Percentiles rank a stretch among this genome's conserved stretches.
Conservation (phyloP, 2,797 vertebrate species). For the Neosalanx taihuensis region DNA sequence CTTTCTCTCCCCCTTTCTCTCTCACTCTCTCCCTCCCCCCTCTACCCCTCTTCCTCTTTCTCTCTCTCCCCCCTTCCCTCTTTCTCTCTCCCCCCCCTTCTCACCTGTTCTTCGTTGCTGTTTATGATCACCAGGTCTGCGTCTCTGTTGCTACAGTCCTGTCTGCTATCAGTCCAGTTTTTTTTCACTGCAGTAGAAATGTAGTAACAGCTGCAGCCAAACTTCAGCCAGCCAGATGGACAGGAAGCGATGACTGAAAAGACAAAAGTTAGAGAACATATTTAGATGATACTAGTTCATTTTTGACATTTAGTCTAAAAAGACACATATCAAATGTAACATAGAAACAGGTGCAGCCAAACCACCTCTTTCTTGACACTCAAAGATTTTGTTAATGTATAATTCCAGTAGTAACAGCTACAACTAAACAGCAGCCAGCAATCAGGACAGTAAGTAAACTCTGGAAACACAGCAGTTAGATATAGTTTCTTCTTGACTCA, state of each 20-base stretch:
- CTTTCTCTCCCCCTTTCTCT: too few species aligned
- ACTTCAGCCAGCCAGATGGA: conserved; percentile 10
- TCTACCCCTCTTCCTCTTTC: not conserved
- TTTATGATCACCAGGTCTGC: conserved; percentile 43
- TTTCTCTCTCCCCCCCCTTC: too few species aligned
- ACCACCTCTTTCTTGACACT: not conserved
- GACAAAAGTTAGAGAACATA: not conserved
- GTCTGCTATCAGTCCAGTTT: conserved; percentile 36
- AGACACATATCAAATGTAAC: too few species aligned
- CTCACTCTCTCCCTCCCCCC: too few species aligned
- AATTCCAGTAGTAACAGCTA: conserved; percentile 34
- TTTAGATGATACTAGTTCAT: too few species aligned
- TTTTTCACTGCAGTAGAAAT: not conserved
- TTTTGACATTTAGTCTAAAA: too few species aligned
- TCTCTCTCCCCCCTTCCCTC: too few species aligned
- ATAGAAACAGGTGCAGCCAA: not conserved
- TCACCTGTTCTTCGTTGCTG: conserved; percentile 41
- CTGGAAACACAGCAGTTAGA: not conserved
- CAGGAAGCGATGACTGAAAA: conserved; percentile 1
- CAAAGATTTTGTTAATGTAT: too few species aligned
- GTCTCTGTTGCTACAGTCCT: conserved; percentile 24
- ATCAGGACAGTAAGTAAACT: conserved; percentile 5
- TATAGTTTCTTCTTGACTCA: too few species aligned
- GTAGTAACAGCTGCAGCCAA: conserved; percentile 38
- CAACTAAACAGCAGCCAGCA: conserved; percentile 18